Percentiles rank a stretch among this genome's conserved stretches.
Conservation (phyloP, 2,113 vertebrate species). For the Saguinus midas region DNA sequence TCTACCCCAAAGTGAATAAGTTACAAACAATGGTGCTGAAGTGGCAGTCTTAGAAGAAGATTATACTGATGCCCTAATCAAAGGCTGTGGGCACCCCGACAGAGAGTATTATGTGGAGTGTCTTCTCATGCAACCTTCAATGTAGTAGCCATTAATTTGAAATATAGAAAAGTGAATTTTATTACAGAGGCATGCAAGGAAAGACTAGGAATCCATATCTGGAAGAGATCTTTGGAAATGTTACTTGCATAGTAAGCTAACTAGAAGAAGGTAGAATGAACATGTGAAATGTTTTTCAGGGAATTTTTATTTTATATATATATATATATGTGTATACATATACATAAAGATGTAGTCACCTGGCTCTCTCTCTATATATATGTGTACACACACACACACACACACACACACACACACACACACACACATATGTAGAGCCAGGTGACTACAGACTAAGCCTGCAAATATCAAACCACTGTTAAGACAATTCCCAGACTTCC, state of each 20-base stretch:
- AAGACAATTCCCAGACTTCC: background rate
- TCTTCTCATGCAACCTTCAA: background rate
- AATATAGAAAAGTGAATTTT: background rate
- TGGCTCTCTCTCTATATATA: too few species aligned
- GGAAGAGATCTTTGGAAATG: background rate
- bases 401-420: too few species aligned
- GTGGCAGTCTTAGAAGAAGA: background rate
- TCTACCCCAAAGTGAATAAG: background rate
- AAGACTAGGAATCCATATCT: background rate
- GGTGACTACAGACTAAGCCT: background rate
- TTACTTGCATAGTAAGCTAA: background rate
- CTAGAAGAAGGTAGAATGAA: background rate
- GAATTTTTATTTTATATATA: too few species aligned
- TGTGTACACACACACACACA: fast-evolving
- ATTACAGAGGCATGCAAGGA: background rate
- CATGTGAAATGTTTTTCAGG: background rate
- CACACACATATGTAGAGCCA: too few species aligned
- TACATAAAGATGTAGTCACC: too few species aligned
- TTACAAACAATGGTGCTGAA: background rate
- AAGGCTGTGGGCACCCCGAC: background rate
- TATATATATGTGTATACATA: too few species aligned
- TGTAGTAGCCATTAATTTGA: background rate
- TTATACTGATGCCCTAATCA: background rate
- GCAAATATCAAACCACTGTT: background rate
- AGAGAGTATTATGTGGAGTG: background rate